Conservation (phyloP, 2,113 vertebrate genomes). For the Sterna hirundo region DNA sequence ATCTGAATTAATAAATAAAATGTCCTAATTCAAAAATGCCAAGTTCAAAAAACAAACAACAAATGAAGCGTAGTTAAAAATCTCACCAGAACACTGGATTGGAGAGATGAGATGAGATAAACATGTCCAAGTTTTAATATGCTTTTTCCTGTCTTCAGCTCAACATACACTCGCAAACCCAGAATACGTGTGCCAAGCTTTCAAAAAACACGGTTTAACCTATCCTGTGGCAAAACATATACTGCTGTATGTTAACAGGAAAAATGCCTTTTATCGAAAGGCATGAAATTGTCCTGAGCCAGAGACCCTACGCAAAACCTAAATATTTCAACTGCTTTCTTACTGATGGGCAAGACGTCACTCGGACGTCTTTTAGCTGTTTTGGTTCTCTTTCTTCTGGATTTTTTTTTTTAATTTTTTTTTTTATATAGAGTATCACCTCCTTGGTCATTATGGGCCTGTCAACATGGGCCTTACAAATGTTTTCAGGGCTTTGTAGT, state of each 20-base stretch:
- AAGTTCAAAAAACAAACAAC: not conserved
- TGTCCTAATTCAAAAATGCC: not conserved
- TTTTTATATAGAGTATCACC: not conserved
- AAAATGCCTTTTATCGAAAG: not conserved
- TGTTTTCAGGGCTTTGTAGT: not conserved
- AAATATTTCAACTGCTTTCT: not conserved
- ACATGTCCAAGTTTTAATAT: not conserved
- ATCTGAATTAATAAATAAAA: not conserved
- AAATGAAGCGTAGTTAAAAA: not conserved
- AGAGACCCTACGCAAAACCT: not conserved
- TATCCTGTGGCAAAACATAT: not conserved
- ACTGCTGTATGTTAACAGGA: not conserved
- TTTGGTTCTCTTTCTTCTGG: not conserved
- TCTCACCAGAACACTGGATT: not conserved
- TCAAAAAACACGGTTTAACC: not conserved
- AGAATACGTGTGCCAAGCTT: not conserved
- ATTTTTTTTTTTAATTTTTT: not conserved
- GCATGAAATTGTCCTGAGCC: not conserved
- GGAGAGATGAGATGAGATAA: not conserved
- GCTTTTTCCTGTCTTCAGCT: not conserved
- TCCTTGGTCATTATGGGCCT: not conserved
- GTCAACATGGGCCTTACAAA: not conserved
- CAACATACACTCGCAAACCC: not conserved
- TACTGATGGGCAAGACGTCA: not conserved
- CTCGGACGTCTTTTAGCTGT: not conserved